Conservation (phyloP, 2,113 vertebrate species). For the Muntiacus reevesi region DNA sequence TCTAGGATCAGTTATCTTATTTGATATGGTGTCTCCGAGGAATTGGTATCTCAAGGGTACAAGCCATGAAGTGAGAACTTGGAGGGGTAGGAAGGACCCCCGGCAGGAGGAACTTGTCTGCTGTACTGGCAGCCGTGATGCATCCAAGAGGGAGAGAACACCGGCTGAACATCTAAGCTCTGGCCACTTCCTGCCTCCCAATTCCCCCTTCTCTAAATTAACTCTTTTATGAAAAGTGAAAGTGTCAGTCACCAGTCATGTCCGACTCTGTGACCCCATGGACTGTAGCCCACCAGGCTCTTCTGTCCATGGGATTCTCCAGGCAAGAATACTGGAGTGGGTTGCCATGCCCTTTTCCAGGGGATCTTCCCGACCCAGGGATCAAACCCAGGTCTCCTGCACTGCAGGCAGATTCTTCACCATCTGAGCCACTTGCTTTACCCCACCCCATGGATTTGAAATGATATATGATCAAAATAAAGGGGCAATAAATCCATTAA, state of each 20-base stretch:
- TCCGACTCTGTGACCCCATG: neutral
- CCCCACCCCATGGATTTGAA: neutral
- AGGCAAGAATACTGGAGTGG: neutral
- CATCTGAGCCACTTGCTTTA: neutral
- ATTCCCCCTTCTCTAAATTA: neutral
- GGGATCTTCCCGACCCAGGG: neutral
- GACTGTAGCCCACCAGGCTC: neutral
- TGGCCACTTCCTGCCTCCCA: neutral
- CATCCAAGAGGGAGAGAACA: fast-evolving
- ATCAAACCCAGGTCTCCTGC: neutral
- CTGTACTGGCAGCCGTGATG: fast-evolving
- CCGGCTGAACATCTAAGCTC: neutral
- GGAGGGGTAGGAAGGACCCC: neutral
- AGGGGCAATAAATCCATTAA: too few species aligned
- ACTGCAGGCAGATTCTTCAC: neutral
- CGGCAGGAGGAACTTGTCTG: neutral
- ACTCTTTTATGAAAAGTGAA: neutral
- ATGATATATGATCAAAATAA: neutral
- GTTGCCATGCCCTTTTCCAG: neutral
- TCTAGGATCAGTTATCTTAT: neutral
- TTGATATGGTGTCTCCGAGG: neutral
- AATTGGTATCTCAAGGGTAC: neutral
- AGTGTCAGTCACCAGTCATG: neutral
- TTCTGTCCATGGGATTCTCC: neutral
- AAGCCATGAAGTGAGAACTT: neutral